phyloP scores from a whole-genome alignment of 2,797 vertebrate genomes.

The Benthosema pterotum region DNA sequence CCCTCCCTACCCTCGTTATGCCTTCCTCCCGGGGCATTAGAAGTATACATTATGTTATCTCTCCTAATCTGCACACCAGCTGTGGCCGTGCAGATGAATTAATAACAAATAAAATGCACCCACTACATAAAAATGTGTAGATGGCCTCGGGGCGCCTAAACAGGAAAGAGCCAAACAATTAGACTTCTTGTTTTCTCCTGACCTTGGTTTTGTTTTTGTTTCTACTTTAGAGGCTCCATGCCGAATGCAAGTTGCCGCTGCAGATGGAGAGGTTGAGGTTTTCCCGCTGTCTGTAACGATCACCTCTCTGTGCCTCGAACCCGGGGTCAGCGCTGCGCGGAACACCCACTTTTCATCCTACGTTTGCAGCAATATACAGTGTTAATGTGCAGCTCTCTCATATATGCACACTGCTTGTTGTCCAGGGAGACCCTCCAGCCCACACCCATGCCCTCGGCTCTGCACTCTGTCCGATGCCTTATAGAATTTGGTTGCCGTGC shows the following conservation, averaged over 20 bases:
- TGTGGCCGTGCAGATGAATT: conserved; percentile 75
- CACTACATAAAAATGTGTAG: conserved; percentile 75
- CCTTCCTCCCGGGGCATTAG: conserved; percentile 59
- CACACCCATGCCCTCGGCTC: conserved; percentile 47
- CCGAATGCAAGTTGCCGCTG: conserved; percentile 57
- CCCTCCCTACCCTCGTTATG: conserved; percentile 63
- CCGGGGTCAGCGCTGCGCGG: conserved; percentile 66
- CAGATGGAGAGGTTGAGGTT: conserved; percentile 56
- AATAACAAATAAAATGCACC: conserved; percentile 79
- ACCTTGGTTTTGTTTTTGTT: conserved; percentile 77
- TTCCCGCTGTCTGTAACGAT: conserved; percentile 68
- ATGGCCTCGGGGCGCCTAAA: conserved; percentile 74
- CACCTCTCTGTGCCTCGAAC: conserved; percentile 62
- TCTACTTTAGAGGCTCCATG: conserved; percentile 53
- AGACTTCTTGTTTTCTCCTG: conserved; percentile 79
- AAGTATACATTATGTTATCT: conserved; percentile 70
- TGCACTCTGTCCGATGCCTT: no score
- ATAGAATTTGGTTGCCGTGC: no score
- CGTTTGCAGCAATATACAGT: conserved; percentile 71
- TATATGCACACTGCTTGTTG: conserved; percentile 51
- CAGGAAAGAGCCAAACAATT: conserved; percentile 80
- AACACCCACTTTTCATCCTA: conserved; percentile 78
- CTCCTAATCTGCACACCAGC: conserved; percentile 64
- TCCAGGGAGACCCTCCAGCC: conserved; percentile 65
- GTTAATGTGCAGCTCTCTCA: conserved; percentile 47